Percentiles rank a stretch among this genome's conserved stretches.
These are phyloP conservation scores for Lacerta bilineata DNA, from an alignment of 2,797 vertebrate genomes.

Conservation along the genomic window DNA sequence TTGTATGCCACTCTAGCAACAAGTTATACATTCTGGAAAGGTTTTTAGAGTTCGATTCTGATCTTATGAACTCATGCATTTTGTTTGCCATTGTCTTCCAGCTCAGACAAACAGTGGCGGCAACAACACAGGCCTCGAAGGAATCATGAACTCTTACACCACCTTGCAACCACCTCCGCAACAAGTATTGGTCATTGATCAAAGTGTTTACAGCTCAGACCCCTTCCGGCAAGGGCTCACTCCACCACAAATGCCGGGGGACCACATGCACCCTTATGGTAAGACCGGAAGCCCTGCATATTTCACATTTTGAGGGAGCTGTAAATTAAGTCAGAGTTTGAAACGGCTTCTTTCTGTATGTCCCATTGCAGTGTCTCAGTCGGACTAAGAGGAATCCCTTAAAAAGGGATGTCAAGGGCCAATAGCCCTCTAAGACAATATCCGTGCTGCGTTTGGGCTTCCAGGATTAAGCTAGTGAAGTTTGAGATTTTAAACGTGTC, in stretches of 20 bases:
- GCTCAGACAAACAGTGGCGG: constrained; percentile 83
- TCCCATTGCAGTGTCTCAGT: background rate
- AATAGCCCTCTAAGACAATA: background rate
- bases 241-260: constrained; percentile 97
- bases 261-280: constrained; percentile 99
- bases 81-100: constrained; percentile 67
- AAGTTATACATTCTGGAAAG: too few relatives aligned
- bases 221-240: constrained; percentile 96
- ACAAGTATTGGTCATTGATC: constrained; percentile 87
- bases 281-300: constrained; percentile 63
- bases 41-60: too few relatives aligned
- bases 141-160: constrained; percentile 85
- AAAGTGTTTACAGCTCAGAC: constrained; percentile 88
- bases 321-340: background rate
- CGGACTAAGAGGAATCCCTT: background rate
- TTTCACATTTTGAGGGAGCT: background rate
- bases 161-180: constrained; percentile 81
- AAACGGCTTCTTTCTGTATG: background rate
- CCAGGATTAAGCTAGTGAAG: background rate
- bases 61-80: fast-evolving
- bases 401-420: background rate
- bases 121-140: constrained; percentile 82
- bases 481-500: background rate
- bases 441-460: background rate
- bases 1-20: too few relatives aligned